These are phyloP conservation scores for Hirtodrosophila cameraria DNA, from an alignment of 2,888 invertebrate genomes.

Conservation along the genomic window DNA sequence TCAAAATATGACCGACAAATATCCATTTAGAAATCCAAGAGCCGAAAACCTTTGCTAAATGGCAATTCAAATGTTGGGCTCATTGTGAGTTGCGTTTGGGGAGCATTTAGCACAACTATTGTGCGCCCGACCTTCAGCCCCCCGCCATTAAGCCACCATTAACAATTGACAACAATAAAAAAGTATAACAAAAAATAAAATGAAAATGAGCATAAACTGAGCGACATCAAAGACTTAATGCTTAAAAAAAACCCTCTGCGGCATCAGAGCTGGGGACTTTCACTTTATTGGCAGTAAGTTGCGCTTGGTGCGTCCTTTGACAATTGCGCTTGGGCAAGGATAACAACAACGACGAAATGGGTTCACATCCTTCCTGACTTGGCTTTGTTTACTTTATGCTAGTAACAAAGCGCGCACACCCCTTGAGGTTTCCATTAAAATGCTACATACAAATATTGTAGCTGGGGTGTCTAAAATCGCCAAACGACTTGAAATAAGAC, in stretches of 20 bases:
- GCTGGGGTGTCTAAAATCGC: slow-evolving; percentile 12
- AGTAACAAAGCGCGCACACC: slow-evolving; percentile 38
- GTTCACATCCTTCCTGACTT: slow-evolving; percentile 6
- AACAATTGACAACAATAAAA: slow-evolving; percentile 18
- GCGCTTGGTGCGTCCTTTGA: slow-evolving; percentile 58
- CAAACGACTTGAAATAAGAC: slow-evolving; percentile 6
- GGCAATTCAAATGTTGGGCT: slow-evolving; percentile 60
- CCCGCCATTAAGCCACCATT: slow-evolving; percentile 1
- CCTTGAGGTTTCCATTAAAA: slow-evolving; percentile 20
- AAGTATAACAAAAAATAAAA: slow-evolving; percentile 2
- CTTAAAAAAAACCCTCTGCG: slow-evolving; percentile 14
- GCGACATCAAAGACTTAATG: slow-evolving; percentile 40
- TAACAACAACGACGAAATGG: slow-evolving; percentile 7
- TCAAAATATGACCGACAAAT: slow-evolving; percentile 56
- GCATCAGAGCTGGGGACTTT: slow-evolving; percentile 39
- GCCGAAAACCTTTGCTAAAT: slow-evolving; percentile 38
- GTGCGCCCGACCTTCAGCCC: slow-evolving; percentile 6
- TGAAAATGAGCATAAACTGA: slow-evolving; percentile 16
- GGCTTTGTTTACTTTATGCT: slow-evolving; percentile 28
- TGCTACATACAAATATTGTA: slow-evolving; percentile 13
- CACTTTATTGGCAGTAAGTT: slow-evolving; percentile 58
- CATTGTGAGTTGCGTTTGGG: slow-evolving; percentile 49
- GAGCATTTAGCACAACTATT: slow-evolving; percentile 59
- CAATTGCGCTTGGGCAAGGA: slow-evolving; percentile 62
- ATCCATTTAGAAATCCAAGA: slow-evolving; percentile 44